phyloP scores from a whole-genome alignment of 2,797 vertebrate species.

The Limnodromus scolopaceus region DNA sequence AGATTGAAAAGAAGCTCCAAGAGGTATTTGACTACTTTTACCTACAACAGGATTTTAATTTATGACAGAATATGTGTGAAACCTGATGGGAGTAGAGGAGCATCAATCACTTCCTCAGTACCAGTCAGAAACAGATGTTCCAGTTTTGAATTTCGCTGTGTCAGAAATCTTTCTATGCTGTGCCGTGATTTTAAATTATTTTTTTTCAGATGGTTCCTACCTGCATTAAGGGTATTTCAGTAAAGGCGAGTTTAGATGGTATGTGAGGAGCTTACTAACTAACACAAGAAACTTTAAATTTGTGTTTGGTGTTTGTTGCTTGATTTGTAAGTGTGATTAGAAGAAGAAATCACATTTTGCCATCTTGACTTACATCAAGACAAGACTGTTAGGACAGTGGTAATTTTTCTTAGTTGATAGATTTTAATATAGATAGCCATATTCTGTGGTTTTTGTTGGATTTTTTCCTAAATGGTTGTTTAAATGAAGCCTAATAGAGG shows the following conservation, averaged over 20 bases:
- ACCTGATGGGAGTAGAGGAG: not conserved
- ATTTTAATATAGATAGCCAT: not conserved
- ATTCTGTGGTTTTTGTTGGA: not conserved
- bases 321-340: not conserved
- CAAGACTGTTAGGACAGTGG: not conserved
- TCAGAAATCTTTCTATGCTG: not conserved
- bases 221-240: not conserved
- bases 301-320: not conserved
- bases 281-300: not conserved
- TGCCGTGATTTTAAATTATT: not conserved
- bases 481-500: not conserved
- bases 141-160: not conserved
- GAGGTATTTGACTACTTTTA: conserved; percentile 79
- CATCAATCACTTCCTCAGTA: not conserved
- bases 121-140: not conserved
- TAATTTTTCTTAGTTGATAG: not conserved
- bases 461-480: not conserved
- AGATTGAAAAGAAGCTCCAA: conserved; percentile 90
- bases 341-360: not conserved
- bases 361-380: not conserved
- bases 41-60: not conserved
- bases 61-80: not conserved
- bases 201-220: not conserved
- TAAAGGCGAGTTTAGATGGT: not conserved
- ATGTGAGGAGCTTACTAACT: not conserved